Conservation (phyloP, 2,113 vertebrate genomes). For the Ivindomyrus marchei region DNA sequence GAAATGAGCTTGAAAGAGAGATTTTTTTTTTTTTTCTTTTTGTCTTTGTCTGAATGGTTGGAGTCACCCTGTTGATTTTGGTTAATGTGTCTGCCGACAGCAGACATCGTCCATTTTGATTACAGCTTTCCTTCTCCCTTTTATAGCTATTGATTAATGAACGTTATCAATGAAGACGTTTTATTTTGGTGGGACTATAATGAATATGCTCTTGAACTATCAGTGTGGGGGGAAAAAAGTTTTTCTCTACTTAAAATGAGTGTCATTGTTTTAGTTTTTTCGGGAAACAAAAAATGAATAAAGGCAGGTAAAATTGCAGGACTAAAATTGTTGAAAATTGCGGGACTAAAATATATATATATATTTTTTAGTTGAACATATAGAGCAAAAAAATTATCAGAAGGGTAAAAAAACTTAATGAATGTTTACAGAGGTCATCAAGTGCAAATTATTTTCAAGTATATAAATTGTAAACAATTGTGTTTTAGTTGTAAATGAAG, state of each 20-base stretch:
- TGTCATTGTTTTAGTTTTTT: neutral
- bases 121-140: neutral
- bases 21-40: neutral
- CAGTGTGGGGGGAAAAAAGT: neutral
- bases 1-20: conserved; percentile 12
- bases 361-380: neutral
- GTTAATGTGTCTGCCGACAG: neutral
- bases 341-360: neutral
- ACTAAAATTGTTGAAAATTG: neutral
- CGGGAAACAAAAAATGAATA: neutral
- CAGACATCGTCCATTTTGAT: neutral
- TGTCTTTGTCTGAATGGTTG: neutral
- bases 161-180: neutral
- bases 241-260: neutral
- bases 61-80: conserved; percentile 1
- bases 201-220: neutral
- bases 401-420: neutral
- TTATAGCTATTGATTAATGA: neutral
- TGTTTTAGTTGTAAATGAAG: neutral
- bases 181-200: neutral
- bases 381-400: neutral
- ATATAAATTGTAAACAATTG: neutral
- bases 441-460: neutral
- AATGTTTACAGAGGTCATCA: neutral
- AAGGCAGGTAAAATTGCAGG: neutral